Base-by-base conservation (phyloP, 2,797 vertebrate species). In the Monodelphis domestica region DNA sequence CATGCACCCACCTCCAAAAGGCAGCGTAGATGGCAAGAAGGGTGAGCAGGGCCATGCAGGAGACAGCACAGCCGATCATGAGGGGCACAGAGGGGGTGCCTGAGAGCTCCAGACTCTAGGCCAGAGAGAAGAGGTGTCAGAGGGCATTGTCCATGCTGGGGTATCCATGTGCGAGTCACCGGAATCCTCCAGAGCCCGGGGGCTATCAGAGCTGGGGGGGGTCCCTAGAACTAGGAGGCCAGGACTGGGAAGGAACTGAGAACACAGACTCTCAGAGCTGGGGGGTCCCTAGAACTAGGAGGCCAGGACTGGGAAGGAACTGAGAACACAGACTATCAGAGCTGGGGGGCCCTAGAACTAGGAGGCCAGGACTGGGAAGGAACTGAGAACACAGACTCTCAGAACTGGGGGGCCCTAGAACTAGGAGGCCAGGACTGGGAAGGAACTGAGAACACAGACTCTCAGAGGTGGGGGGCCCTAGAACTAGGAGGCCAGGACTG, bases 61-160 rank as follows among this genome's bases (percentile, higher is more conserved):
- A 99, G 90, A 99, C 99, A 0, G 99, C 99, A 11, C 99, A 99
- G 96, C 99, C 99, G n/a, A 99, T 99, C 99, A 99, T 99, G 59
- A 99, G 98, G 0, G 99, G 99, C 95, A 99, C 99, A 0, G 99
- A 99, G 2, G 99, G 99, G 95, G 98, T 98, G 94, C 99, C 99
- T 52, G 98, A 98, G 54, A 99, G 98, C 98, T 99, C 99, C 99
- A 99, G 99, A 95, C 98, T 99, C 99, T 99, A 97, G n/a, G 87
- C 53, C 70, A 89, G 95, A 70, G 0, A 7, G 0, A 30, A 50
- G n/a, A 28, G 50, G 51, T 9, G 12, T 52, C 38, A 45, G 21
- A 45, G 26, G 38, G 38, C 7, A 84, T 24, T 26, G 38, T 84
- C 70, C 38, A 11, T 26, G 70, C 70, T 84, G 70, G 21, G 24